A percentile compares a stretch with the other conserved stretches of the same genome.
phyloP scores from a whole-genome alignment of 2,113 vertebrate species.

The Pipra filicauda region DNA sequence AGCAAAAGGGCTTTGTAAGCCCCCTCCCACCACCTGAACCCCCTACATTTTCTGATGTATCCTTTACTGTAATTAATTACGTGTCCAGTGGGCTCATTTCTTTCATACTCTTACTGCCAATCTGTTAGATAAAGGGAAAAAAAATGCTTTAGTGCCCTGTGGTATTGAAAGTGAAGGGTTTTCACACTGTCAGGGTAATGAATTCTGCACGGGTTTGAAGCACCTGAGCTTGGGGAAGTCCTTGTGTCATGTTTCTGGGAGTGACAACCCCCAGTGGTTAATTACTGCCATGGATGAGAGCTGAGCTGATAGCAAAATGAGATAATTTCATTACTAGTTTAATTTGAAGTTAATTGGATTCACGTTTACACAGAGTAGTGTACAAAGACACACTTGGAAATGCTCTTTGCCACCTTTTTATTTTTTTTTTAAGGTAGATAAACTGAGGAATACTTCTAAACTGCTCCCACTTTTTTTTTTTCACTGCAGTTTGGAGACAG shows the following conservation, averaged over 20 bases:
- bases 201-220: conserved; percentile 79
- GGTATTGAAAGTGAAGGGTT: conserved; percentile 77
- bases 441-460: background rate
- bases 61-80: conserved; percentile 61
- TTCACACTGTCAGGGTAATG: conserved; percentile 81
- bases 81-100: conserved; percentile 52
- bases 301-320: conserved; percentile 76
- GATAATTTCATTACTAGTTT: conserved; percentile 83
- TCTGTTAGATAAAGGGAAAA: conserved; percentile 69
- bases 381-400: conserved; percentile 62
- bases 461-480: background rate
- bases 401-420: background rate
- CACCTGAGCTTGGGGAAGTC: conserved; percentile 71
- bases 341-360: conserved; percentile 83
- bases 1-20: background rate
- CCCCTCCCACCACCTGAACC: conserved; percentile 12
- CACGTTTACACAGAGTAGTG: conserved; percentile 62
- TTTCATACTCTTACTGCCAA: conserved; percentile 55
- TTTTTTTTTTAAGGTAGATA: background rate
- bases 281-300: conserved; percentile 81
- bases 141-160: conserved; percentile 54
- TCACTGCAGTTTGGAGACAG: background rate
- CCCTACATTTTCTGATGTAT: conserved; percentile 26
- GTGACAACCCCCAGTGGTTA: conserved; percentile 86
- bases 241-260: conserved; percentile 78